A percentile compares a stretch with the other conserved stretches of the same genome.
Conservation (phyloP, 2,797 vertebrate species). For the Acomys russatus region DNA sequence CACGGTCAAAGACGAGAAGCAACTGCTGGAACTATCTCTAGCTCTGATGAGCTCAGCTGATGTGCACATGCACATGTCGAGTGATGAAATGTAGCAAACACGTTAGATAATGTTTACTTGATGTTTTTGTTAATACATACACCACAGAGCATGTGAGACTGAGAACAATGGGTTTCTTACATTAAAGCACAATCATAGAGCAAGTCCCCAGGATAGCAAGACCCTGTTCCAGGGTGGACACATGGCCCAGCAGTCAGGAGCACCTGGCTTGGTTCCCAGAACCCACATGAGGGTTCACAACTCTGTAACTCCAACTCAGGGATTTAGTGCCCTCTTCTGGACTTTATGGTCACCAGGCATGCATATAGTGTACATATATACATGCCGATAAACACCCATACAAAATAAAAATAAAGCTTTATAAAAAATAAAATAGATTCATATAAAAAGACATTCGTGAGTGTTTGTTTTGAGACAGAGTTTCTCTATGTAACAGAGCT, state of each 20-base stretch:
- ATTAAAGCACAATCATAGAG: background rate
- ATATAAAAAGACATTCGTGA: background rate
- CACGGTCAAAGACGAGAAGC: background rate
- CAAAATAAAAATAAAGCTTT: background rate
- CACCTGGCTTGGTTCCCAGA: background rate
- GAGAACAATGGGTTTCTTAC: slow-evolving; percentile 20
- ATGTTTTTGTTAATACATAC: slow-evolving; percentile 18
- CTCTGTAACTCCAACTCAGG: background rate
- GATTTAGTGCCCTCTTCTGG: background rate
- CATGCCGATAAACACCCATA: background rate
- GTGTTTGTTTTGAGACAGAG: too few species aligned
- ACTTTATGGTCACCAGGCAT: background rate
- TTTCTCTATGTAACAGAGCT: too few species aligned
- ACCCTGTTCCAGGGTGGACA: background rate
- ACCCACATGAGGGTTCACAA: background rate
- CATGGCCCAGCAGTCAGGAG: background rate
- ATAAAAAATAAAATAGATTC: background rate
- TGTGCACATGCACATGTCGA: background rate
- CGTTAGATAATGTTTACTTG: background rate
- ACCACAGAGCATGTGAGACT: background rate
- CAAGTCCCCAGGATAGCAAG: background rate
- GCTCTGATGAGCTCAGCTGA: background rate
- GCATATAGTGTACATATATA: background rate
- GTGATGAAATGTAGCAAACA: background rate
- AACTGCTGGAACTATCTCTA: background rate